phyloP scores from a whole-genome alignment of 2,888 invertebrate species.

The Cryptops parisi region DNA sequence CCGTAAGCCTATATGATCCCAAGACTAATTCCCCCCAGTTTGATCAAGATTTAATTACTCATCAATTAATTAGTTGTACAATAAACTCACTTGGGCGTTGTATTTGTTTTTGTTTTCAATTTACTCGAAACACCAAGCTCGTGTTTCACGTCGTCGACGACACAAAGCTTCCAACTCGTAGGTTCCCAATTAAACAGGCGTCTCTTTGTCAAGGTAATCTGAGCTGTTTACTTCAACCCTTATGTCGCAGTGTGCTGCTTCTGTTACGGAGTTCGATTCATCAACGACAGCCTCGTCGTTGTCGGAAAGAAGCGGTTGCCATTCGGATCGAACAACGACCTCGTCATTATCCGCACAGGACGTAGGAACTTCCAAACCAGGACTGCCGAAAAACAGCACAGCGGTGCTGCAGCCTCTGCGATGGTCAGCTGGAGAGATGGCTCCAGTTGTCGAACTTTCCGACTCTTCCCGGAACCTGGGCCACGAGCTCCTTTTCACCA shows the following conservation, averaged over 20 bases:
- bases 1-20: too few relatives aligned
- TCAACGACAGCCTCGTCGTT: not conserved
- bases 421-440: not conserved
- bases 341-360: not conserved
- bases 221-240: not conserved
- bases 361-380: not conserved
- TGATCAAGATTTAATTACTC: too few relatives aligned
- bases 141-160: too few relatives aligned
- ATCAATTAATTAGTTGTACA: too few relatives aligned
- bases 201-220: not conserved
- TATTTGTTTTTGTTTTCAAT: too few relatives aligned
- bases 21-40: too few relatives aligned
- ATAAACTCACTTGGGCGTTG: too few relatives aligned
- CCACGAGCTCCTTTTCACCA: not conserved
- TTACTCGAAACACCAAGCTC: too few relatives aligned
- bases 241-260: too few relatives aligned
- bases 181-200: not conserved
- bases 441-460: too few relatives aligned
- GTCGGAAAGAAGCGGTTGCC: not conserved
- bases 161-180: too few relatives aligned
- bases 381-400: not conserved
- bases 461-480: not conserved
- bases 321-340: not conserved
- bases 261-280: too few relatives aligned
- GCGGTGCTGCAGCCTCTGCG: not conserved